These are phyloP conservation scores for Spodoptera picta DNA, from an alignment of 2,888 invertebrate species.

Conservation along the genomic window DNA sequence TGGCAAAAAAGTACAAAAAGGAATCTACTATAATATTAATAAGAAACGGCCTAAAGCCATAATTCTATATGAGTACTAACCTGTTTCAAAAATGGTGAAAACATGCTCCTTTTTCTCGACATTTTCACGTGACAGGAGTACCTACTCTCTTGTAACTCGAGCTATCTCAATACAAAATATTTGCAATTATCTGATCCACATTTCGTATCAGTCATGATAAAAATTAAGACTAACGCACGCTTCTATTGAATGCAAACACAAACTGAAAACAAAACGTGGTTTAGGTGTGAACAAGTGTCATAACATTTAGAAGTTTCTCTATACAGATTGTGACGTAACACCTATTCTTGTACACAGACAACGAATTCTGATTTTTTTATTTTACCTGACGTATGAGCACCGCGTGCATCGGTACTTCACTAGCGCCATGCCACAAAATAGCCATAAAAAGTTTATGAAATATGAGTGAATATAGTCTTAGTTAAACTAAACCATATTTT, in stretches of 20 bases:
- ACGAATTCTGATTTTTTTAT: too few species aligned
- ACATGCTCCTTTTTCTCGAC: constrained; percentile 3
- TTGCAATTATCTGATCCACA: constrained; percentile 28
- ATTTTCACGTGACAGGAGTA: constrained; percentile 10
- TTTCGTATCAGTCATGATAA: constrained; percentile 37
- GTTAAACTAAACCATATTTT: too few species aligned
- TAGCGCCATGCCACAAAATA: too few species aligned
- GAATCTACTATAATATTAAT: neutral
- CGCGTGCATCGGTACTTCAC: too few species aligned
- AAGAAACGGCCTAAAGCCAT: too few species aligned
- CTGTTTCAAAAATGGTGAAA: constrained; percentile 46
- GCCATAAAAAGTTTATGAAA: too few species aligned
- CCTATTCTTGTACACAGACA: too few species aligned
- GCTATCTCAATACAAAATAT: constrained; percentile 13
- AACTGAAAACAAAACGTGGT: neutral
- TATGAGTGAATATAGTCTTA: too few species aligned
- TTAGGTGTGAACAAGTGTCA: neutral
- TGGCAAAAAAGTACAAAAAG: neutral
- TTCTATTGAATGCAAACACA: constrained; percentile 2
- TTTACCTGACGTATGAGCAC: too few species aligned
- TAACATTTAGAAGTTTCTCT: too few species aligned
- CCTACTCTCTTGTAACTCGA: neutral
- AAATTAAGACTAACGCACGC: constrained; percentile 16
- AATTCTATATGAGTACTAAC: constrained; percentile 10
- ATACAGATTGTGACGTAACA: too few species aligned